Conservation (phyloP, 2,888 invertebrate genomes). For the Acrobeloides nanus region DNA sequence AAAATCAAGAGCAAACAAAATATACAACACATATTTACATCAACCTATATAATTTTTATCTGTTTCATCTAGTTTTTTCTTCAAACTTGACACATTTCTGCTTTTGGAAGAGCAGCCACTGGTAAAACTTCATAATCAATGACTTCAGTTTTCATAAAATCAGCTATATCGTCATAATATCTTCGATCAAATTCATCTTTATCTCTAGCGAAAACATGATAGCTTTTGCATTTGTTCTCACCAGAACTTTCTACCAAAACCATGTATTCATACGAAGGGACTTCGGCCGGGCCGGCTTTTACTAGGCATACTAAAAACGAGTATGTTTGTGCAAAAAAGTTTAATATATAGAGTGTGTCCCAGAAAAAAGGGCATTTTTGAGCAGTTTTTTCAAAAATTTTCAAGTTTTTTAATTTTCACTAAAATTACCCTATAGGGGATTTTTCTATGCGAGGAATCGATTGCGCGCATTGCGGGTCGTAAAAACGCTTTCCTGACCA, state of each 20-base stretch:
- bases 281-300: constrained; percentile 38
- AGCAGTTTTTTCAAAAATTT: too few species aligned
- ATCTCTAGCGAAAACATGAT: constrained; percentile 39
- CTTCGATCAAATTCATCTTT: constrained; percentile 39
- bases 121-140: constrained; percentile 10
- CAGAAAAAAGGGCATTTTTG: too few species aligned
- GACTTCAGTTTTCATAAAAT: constrained; percentile 35
- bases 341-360: too few species aligned
- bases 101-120: constrained; percentile 31
- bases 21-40: too few species aligned
- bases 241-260: constrained; percentile 39
- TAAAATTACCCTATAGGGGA: too few species aligned
- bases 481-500: too few species aligned
- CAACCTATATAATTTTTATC: too few species aligned
- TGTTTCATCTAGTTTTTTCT: constrained; percentile 16
- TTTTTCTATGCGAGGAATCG: too few species aligned
- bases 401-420: too few species aligned
- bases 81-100: constrained; percentile 30
- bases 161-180: constrained; percentile 42
- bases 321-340: not conserved
- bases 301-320: constrained; percentile 36
- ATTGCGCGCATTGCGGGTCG: too few species aligned
- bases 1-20: too few species aligned
- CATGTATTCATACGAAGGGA: constrained; percentile 36
- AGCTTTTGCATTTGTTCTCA: constrained; percentile 25